Base-by-base conservation (phyloP, 2,888 invertebrate genomes). In the Notodonta dromedarius region DNA sequence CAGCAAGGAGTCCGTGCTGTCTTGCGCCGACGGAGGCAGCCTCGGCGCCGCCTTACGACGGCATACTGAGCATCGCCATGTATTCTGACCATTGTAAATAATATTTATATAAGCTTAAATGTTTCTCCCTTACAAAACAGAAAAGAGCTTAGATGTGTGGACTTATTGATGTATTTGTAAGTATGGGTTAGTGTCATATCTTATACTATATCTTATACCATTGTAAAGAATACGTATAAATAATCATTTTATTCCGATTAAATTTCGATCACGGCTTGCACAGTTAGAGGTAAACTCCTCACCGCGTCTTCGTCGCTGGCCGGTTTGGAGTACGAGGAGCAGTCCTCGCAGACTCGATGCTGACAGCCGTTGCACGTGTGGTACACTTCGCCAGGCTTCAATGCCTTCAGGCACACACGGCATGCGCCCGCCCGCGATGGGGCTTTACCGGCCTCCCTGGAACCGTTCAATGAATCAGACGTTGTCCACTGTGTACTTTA, bases 321-420 rank as follows among this genome's bases (percentile, higher is more conserved):
- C 62, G 96, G 95, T 80, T 97, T 97, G 74, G 98, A 98, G 88
- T 98, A 98, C 59, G 97, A 98, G 72, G 98, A 98, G 86, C 98
- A 98, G 90, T 98, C 98, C 88, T 98, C 98, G 88, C 98, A 98
- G 58, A 98, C 97, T 74, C 97, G 95, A 83, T 98, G 97, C 81
- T 97, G 96, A 89, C 98, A 98, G 90, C 98, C 98, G 80, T 96
- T 96, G 91, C 98, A 98, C 58, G 96, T 97, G 87, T 97, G 96
- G 87, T 96, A 97, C 86, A 96, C 97, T 87, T 98, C 98, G 65
- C 97, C 97, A 0, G 97, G 97, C 82, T 97, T 97, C 86, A 98
- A 96, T 62, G 97, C 97, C 89, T 98, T 98, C 72, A 98, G 94
- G 86, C 98, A 98, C 39, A 98, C 89, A 96, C 98, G 66, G 96